Evolutionary conservation across 2,888 invertebrate genomes (phyloP).

Genomic region (Drosophila nr. perissopoda): DNA sequence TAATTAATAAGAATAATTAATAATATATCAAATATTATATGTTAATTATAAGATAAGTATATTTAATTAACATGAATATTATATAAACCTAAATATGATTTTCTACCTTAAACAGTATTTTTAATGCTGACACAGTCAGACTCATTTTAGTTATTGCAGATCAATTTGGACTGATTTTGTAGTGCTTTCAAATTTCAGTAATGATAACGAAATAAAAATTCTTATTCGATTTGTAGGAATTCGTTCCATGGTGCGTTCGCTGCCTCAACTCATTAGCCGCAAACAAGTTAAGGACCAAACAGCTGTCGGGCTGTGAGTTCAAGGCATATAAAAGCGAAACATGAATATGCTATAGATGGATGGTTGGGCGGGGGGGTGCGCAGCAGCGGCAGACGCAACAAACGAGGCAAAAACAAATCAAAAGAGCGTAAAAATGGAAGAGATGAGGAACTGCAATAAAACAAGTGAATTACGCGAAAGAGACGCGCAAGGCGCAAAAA

Average conservation of each 20-base stretch:
- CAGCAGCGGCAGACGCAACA: constrained; percentile 16
- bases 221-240: neutral
- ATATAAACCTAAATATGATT: neutral
- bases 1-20: too few species aligned
- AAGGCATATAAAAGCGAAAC: constrained; percentile 49
- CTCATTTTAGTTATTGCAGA: neutral
- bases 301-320: constrained; percentile 56
- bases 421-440: constrained; percentile 56
- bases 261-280: constrained; percentile 65
- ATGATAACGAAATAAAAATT: neutral
- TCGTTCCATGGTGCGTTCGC: constrained; percentile 38
- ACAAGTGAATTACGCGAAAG: constrained; percentile 67
- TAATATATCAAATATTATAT: neutral
- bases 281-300: constrained; percentile 60
- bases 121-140: neutral
- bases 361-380: constrained; percentile 10
- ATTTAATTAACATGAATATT: neutral
- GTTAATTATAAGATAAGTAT: neutral
- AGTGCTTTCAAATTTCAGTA: neutral
- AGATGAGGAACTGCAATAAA: constrained; percentile 71
- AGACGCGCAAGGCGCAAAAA: constrained; percentile 41
- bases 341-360: constrained; percentile 32
- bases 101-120: neutral
- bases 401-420: constrained; percentile 68
- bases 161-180: neutral